Base-by-base conservation (phyloP, 2,113 vertebrate genomes). In the Lycaon pictus region DNA sequence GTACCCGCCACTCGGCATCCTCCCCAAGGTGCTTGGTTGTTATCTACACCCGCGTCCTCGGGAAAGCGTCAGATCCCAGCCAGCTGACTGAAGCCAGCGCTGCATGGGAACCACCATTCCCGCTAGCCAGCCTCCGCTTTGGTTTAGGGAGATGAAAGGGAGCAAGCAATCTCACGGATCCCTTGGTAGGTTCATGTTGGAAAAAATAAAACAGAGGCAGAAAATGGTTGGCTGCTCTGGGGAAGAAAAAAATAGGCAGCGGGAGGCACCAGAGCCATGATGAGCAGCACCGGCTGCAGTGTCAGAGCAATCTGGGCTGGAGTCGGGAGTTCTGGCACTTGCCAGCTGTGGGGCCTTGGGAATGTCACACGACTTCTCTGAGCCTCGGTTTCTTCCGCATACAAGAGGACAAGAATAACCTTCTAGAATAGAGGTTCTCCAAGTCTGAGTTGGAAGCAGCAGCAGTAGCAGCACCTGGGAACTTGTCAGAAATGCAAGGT, bases 91-190 rank as follows among this genome's bases (percentile, higher is more conserved):
- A 35, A 92, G 87, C 83, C 15, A 1, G 92, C 53, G 63, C 63
- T 23, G 77, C 63, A 17, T 7, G 83, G 95, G 81, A 74, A 65
- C 71, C 67, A n/a, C 87, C 92, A 79, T 55, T 53, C n/a, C 80
- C 4, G 13, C 83, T 63, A n/a, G n/a, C 62, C 35, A 48, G 72
- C 79, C n/a, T 48, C 29, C 3, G 20, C 97, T 97, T 93, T 96
- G 92, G 83, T 97, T 96, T 95, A 88, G 80, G 58, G 88, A 92
- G 94, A 98, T 97, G 96, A 98, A 97, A 97, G 95, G 84, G 60
- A 95, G 80, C 83, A 51, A 84, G 96, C 23, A 83, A 93, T 88
- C 77, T 94, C 91, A 65, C 0, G 53, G 95, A 90, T 96, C 96
- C 97, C 97, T 95, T 35, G 92, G 90, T 63, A 95, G 94, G 76